Conservation (phyloP, 1,140 invertebrate species). For the Tetramorium simillimum region DNA sequence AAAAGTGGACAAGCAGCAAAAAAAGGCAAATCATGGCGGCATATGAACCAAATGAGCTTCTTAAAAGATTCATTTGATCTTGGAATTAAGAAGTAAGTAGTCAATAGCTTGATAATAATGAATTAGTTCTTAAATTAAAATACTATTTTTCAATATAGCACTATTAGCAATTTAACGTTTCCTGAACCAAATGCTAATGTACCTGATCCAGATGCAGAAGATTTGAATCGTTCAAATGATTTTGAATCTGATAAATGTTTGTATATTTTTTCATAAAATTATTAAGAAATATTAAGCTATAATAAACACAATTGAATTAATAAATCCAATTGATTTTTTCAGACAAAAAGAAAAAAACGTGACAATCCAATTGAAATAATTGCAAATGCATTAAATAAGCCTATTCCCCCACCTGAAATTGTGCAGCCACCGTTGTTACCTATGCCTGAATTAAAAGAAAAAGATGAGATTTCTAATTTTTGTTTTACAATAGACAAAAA, state of each 20-base stretch:
- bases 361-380: not conserved
- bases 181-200: no score
- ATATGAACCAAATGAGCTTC: no score
- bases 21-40: no score
- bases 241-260: not conserved
- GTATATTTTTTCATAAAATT: not conserved
- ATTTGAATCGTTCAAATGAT: not conserved
- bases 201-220: not conserved
- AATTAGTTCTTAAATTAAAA: no score
- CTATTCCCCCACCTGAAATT: not conserved
- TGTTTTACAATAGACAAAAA: not conserved
- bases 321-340: not conserved
- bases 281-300: not conserved
- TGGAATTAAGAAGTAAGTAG: no score
- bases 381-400: not conserved
- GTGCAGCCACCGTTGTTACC: not conserved
- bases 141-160: no score
- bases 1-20: no score
- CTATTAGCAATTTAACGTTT: no score
- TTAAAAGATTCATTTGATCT: no score
- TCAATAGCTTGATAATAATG: no score
- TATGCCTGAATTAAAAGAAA: not conserved
- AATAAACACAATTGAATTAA: not conserved
- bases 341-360: not conserved
- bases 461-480: not conserved